Base-by-base conservation (phyloP, 2,888 invertebrate species). In the Heliconius ismenius region DNA sequence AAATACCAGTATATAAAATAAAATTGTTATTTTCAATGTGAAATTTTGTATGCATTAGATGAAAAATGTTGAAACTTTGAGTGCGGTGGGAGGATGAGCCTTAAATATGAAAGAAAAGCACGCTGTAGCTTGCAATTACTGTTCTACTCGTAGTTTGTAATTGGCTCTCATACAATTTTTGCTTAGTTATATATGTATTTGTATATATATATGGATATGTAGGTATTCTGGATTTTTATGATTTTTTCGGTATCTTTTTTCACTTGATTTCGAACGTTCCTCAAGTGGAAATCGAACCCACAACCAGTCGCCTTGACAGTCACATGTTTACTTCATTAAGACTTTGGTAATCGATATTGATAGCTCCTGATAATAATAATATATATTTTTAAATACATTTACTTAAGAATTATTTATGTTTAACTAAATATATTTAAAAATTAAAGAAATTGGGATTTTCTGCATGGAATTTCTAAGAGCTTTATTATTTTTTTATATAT, bases 51-150 rank as follows among this genome's bases (percentile, higher is more conserved):
- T 32, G 54, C 28, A n/a, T 26, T 32, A 54, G 26, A 69, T 70
- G 54, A 65, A 24, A 65, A 65, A 39, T 65, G 65, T 65, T 43
- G 24, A 67, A 67, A 67, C 39, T 67, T 65, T 39, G 24, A 67
- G 67, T 43, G 67, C 39, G 67, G 65, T 65, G 64, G 65, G 24
- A 67, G 67, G 67, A 67, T 39, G 67, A 39, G 67, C 39, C 39
- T 67, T n/a, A 39, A 67, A 67, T 67, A 67, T 67, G 9, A 67
- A 67, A 67, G 67, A 67, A 67, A 67, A 43, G 24, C 24, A 24
- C 39, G 39, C 67, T 39, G 67, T 39, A 39, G 67, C 39, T 67
- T 39, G 39, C 24, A 67, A 39, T 67, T 67, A 24, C 67, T 32
- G 67, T 7, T 15, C n/a, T n/a, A 32, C 32, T 32, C 7, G 32